phyloP scores from a whole-genome alignment of 2,797 vertebrate genomes.

The Bryconaethiops microstoma region DNA sequence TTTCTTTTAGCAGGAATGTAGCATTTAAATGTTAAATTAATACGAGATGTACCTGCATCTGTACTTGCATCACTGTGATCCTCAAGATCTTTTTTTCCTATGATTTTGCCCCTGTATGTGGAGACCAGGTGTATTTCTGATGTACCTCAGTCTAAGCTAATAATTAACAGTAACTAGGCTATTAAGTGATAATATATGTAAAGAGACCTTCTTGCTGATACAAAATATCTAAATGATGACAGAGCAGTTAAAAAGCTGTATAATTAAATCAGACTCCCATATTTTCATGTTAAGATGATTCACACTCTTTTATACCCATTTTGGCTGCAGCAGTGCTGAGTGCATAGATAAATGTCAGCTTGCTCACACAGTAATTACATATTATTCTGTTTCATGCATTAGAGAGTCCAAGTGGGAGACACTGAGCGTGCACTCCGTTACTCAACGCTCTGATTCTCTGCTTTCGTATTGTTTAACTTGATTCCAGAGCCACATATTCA shows the following conservation, averaged over 20 bases:
- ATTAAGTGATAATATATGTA: slow-evolving; percentile 5
- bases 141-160: slow-evolving; percentile 18
- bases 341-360: slow-evolving; percentile 45
- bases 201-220: slow-evolving; percentile 34
- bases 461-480: slow-evolving; percentile 30
- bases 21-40: neutral
- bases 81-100: neutral
- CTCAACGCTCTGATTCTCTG: slow-evolving; percentile 11
- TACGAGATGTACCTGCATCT: neutral
- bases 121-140: neutral
- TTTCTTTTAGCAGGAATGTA: neutral
- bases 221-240: slow-evolving; percentile 25
- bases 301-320: slow-evolving; percentile 34
- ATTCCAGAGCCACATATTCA: slow-evolving; percentile 14
- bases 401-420: slow-evolving; percentile 20
- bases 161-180: neutral
- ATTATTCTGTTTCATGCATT: slow-evolving; percentile 40
- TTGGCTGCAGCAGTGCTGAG: slow-evolving; percentile 30
- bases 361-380: slow-evolving; percentile 44
- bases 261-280: slow-evolving; percentile 40
- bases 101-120: neutral
- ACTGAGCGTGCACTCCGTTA: slow-evolving; percentile 1
- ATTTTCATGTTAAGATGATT: slow-evolving; percentile 48
- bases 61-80: neutral
- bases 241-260: slow-evolving; percentile 28